Percentiles rank a stretch among this genome's conserved stretches.
These are phyloP conservation scores for Drosophila littoralis DNA, from an alignment of 1,140 invertebrate genomes.

Conservation along the genomic window DNA sequence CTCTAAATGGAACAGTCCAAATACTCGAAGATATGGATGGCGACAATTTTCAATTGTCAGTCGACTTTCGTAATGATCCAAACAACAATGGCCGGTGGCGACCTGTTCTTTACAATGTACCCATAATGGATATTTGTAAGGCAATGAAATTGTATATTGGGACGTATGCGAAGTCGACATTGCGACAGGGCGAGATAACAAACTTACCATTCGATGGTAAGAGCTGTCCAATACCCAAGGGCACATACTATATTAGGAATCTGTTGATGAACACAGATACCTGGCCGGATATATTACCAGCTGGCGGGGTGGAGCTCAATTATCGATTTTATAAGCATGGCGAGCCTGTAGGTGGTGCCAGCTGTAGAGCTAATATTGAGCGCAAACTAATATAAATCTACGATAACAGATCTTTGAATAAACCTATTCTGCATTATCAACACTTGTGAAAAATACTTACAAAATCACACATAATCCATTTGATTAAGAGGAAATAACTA, in stretches of 20 bases:
- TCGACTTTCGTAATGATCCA: constrained; percentile 30
- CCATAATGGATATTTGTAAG: constrained; percentile 18
- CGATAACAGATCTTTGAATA: not conserved
- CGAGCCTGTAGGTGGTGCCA: not conserved
- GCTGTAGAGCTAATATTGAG: not conserved
- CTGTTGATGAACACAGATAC: constrained; percentile 18
- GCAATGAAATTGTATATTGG: not conserved
- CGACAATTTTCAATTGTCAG: not conserved
- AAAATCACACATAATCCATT: no score
- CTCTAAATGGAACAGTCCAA: constrained; percentile 19
- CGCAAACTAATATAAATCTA: not conserved
- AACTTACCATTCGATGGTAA: constrained; percentile 18
- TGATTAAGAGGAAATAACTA: no score
- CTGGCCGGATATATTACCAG: constrained; percentile 33
- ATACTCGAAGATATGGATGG: constrained; percentile 25
- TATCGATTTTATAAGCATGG: constrained; percentile 6
- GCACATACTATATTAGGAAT: constrained; percentile 28
- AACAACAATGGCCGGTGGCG: constrained; percentile 31
- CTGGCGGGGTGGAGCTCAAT: constrained; percentile 10
- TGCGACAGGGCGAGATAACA: constrained; percentile 18
- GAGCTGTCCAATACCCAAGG: constrained; percentile 42
- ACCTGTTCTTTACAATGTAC: constrained; percentile 20
- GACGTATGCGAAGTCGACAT: not conserved
- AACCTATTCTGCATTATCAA: not conserved
- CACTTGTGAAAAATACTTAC: no score